Evolutionary conservation across 2,797 vertebrate genomes (phyloP), one percentile per base, ranked within the genome.

Genomic region (Enteromius treurensis): DNA sequence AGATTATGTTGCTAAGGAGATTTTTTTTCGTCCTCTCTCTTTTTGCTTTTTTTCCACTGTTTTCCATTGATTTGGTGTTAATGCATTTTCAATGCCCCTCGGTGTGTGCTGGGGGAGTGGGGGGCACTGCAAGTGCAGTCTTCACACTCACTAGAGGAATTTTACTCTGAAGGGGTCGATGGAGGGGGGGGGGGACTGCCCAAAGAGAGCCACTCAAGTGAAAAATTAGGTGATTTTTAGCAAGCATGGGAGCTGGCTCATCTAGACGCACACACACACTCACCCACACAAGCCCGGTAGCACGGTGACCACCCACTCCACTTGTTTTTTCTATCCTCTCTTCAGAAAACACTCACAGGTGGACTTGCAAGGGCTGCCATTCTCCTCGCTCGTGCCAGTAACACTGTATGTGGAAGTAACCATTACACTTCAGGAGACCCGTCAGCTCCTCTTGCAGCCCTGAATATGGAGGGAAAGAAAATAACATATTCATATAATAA

Each of bases 1-100:
- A 98, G 97, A 98, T 98, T 98, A 97, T 98, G 97, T 99, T 99
- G 97, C 97, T 99, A 98, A 98, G 98, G 97, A 97, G 97, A 97
- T 97, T 96, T 94, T 89, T 92, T 85, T 83, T 88, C 81, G 32
- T 55, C 80, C 86, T 76, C 77, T 89, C 89, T 84, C 80, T 85
- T 70, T 80, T 79, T 65, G 70, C 68, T 60, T 68, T 96, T 60
- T 97, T 97, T 97, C 96, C 95, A 96, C 96, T 95, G 95, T 97
- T 97, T 96, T 93, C 96, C 96, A 98, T 99, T 98, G 97, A 98
- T 98, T 95, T 97, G 96, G 96, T 95, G 96, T 97, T 99, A 99
- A 99, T 99, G 97, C 96, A 95, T 98, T 98, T 99, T 98, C 96
- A 99, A 98, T 98, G 97, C 97, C 96, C 96, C 97, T 97, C 86